Evolutionary conservation across 2,797 vertebrate species (phyloP).

Genomic region (Crossoptilon crossoptilon): DNA sequence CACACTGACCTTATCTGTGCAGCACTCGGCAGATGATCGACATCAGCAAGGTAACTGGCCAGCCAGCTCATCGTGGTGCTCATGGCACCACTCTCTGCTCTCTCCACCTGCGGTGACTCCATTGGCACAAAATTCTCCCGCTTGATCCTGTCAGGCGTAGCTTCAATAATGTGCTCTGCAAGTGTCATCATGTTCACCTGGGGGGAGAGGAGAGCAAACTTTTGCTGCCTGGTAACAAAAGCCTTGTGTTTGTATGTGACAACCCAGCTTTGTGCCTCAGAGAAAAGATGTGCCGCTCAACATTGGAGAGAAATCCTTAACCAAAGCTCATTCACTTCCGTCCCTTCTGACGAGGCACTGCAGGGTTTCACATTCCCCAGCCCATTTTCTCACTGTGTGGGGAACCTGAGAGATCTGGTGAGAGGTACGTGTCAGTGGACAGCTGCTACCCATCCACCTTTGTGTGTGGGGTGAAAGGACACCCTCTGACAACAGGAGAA

Average conservation of each 20-base stretch:
- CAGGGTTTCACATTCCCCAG: not conserved
- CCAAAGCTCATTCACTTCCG: not conserved
- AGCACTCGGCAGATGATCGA: conserved; percentile 93
- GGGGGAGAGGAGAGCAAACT: not conserved
- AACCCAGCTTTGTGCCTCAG: not conserved
- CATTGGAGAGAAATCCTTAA: not conserved
- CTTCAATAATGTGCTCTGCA: conserved; percentile 98
- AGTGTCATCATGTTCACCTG: conserved; percentile 99
- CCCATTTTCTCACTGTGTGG: not conserved
- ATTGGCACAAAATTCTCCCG: conserved; percentile 90
- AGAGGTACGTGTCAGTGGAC: not conserved
- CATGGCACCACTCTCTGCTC: conserved; percentile 86
- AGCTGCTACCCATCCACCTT: not conserved
- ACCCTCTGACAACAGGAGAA: not conserved
- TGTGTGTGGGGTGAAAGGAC: fast-evolving
- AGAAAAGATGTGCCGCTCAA: not conserved
- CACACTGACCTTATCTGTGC: conserved; percentile 91
- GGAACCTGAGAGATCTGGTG: not conserved
- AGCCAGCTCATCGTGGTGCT: conserved; percentile 99
- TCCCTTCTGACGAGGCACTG: not conserved
- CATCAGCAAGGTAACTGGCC: conserved; percentile 97
- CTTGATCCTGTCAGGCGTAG: conserved; percentile 97
- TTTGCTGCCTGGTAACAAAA: not conserved
- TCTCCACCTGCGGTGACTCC: conserved; percentile 84
- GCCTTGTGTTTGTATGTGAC: not conserved